Evolutionary conservation across 2,113 vertebrate species (phyloP).

Genomic region (Dendropsophus ebraccatus): DNA sequence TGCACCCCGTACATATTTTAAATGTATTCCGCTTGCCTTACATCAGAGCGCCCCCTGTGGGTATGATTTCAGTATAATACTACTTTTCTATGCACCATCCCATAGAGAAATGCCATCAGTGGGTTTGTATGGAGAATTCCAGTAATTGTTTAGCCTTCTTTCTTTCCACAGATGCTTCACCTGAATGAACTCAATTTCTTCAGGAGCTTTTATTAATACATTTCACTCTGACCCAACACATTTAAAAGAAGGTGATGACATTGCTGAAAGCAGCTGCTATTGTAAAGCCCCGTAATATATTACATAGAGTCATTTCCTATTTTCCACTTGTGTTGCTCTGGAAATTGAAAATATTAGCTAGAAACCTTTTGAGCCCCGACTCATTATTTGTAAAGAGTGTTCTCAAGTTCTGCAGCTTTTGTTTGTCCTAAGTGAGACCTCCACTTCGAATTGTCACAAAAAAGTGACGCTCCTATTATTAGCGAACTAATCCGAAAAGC

Average conservation of each 20-base stretch:
- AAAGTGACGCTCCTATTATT: too few relatives aligned
- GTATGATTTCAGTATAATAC: neutral
- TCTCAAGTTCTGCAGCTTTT: neutral
- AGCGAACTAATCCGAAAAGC: too few relatives aligned
- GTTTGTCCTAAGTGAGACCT: too few relatives aligned
- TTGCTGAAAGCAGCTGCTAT: neutral
- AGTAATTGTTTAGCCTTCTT: neutral
- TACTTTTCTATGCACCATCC: neutral
- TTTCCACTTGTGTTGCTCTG: constrained; percentile 19
- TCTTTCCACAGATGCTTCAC: neutral
- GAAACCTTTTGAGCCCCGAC: neutral
- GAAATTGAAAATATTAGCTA: constrained; percentile 12
- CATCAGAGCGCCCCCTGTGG: neutral
- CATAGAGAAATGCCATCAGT: neutral
- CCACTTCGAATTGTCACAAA: too few relatives aligned
- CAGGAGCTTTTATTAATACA: neutral
- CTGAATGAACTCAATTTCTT: constrained; percentile 15
- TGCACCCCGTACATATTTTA: too few relatives aligned
- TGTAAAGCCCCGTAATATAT: neutral
- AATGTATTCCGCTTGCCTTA: too few relatives aligned
- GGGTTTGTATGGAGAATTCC: neutral
- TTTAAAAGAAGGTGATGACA: neutral
- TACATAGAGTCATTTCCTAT: neutral
- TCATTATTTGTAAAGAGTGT: neutral
- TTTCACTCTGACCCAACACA: neutral